Conservation (phyloP, 2,888 invertebrate genomes). For the Lumbricus terrestris region DNA sequence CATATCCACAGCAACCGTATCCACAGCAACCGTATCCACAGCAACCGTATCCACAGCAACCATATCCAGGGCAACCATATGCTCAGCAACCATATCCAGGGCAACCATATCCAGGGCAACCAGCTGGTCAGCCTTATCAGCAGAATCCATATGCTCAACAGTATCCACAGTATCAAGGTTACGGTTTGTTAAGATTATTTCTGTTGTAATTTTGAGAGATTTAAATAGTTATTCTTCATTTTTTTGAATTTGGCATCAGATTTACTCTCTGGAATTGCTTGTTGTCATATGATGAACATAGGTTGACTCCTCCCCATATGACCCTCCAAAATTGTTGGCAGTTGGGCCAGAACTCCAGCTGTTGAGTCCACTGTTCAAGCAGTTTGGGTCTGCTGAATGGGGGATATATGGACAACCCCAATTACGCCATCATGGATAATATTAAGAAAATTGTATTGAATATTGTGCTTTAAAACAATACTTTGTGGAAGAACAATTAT, state of each 20-base stretch:
- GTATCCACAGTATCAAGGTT: conserved; percentile 3
- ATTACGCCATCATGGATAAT: too few species aligned
- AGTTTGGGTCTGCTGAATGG: neutral
- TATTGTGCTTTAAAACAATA: too few species aligned
- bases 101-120: conserved; percentile 11
- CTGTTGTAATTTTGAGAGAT: neutral
- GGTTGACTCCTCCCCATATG: too few species aligned
- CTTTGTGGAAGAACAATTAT: too few species aligned
- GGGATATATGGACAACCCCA: too few species aligned
- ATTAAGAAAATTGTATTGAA: too few species aligned
- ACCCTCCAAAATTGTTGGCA: too few species aligned
- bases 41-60: conserved; percentile 17
- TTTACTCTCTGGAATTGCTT: neutral
- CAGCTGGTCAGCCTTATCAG: neutral
- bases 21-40: conserved; percentile 18
- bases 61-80: neutral
- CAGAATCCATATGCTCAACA: conserved; percentile 13
- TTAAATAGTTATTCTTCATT: neutral
- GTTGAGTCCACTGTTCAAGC: too few species aligned
- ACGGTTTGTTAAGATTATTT: neutral
- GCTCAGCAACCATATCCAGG: neutral
- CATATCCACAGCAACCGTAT: neutral
- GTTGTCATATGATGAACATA: neutral
- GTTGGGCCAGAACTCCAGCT: too few species aligned
- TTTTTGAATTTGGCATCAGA: neutral